phyloP scores from a whole-genome alignment of 1,140 invertebrate species.

The Lepidostoma basale region DNA sequence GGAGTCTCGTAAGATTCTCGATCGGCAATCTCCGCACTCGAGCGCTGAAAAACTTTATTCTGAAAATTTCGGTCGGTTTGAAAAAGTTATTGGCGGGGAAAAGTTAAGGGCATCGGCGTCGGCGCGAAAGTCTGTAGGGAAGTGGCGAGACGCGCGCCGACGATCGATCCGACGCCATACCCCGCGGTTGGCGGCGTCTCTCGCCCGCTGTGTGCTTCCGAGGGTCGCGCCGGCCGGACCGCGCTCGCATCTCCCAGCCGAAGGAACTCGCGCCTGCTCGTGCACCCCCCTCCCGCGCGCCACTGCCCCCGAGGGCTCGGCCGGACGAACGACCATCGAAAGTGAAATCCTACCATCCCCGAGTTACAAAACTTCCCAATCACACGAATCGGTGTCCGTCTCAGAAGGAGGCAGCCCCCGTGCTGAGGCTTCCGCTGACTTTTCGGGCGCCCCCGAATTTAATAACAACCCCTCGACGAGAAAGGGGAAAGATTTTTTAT shows the following conservation, averaged over 20 bases:
- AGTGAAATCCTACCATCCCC: not conserved
- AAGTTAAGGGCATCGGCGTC: not conserved
- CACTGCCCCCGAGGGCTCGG: not conserved
- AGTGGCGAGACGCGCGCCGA: slow-evolving; percentile 17
- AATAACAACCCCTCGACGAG: too few relatives aligned
- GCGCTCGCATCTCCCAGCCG: not conserved
- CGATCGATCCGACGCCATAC: not conserved
- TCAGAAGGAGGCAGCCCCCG: not conserved
- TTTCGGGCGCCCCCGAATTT: not conserved
- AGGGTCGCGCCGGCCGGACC: slow-evolving; percentile 6
- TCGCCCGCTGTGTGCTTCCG: slow-evolving; percentile 1
- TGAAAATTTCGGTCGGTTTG: slow-evolving; percentile 3
- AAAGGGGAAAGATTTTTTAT: not conserved
- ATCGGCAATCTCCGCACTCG: not conserved
- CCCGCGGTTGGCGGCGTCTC: not conserved
- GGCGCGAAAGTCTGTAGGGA: not conserved
- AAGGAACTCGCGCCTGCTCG: not conserved
- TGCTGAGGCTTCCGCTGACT: not conserved
- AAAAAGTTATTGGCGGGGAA: slow-evolving; percentile 14
- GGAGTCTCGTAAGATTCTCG: not conserved
- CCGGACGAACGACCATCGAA: not conserved
- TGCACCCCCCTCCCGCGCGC: too few relatives aligned
- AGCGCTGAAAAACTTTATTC: not conserved
- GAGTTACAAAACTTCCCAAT: not conserved
- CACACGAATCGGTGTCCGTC: not conserved